Evolutionary conservation across 2,888 invertebrate genomes (phyloP), one percentile per base, ranked within the genome.

Genomic region (Ennomos fuscantarius): DNA sequence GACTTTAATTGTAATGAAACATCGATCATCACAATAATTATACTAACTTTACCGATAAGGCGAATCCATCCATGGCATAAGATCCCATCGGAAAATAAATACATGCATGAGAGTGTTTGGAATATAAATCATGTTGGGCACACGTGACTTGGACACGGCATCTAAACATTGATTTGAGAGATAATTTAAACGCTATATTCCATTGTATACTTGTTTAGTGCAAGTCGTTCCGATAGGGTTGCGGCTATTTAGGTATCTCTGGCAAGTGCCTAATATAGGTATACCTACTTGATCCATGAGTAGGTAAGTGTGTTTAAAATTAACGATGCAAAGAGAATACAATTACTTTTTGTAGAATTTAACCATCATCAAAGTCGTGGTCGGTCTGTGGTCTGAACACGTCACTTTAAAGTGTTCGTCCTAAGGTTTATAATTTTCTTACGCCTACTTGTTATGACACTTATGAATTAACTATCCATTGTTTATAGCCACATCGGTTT

Each of bases 381-480:
- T 56, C 12, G 51, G 46, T 56, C 12, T 50, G 52, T 41, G 52
- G 50, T 46, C 35, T 32, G 12, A 8, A n/a, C 32, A 8, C 24
- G 39, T 43, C 9, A 49, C 31, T 37, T 33, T 8, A 36, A 37
- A 24, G 24, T 24, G 9, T 15, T 12, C 9, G 9, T 15, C 12
- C 8, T 35, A 12, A 46, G 11, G 3, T 42, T 32, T 24, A n/a
- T 35, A 43, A 37, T 39, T 54, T 35, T 48, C 48, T 37, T 43
- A 15, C 12, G 31, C 9, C 39, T 53, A 55, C 55, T 56, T 59
- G 60, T 63, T 66, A 54, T 62, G 64, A 69, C 59, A 49, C 68
- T 63, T 66, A 54, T 62, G 64, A 69, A 59, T 54, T 68, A 74
- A 73, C 69, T 70, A 64, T 73, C 76, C 69, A 79, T 83, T 83